Percentiles rank a stretch among this genome's conserved stretches.
Evolutionary conservation across 2,888 invertebrate genomes (phyloP).

Genomic region (Drosophila robusta): DNA sequence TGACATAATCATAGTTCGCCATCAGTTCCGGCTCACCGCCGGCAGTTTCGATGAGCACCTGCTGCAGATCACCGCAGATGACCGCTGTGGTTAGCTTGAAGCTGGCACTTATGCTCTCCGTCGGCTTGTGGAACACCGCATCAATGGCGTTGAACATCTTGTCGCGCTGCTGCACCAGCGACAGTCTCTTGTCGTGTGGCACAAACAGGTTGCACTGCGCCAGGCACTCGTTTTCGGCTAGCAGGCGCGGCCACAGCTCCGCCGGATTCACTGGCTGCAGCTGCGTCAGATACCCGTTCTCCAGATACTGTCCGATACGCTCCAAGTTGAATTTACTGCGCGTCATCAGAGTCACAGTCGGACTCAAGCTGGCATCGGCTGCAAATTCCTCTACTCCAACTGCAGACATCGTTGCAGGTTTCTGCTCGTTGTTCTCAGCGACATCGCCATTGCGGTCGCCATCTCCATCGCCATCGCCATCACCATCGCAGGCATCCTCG

Average conservation of each 20-base stretch:
- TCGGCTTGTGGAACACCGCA: slow-evolving; percentile 89
- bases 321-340: slow-evolving; percentile 92
- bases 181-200: slow-evolving; percentile 90
- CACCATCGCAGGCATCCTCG: slow-evolving; percentile 12
- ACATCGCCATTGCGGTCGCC: not conserved
- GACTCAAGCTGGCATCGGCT: slow-evolving; percentile 6
- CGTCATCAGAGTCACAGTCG: slow-evolving; percentile 38
- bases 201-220: slow-evolving; percentile 90
- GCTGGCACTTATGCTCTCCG: slow-evolving; percentile 88
- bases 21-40: slow-evolving; percentile 27
- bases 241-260: slow-evolving; percentile 92
- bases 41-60: slow-evolving; percentile 27
- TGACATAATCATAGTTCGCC: slow-evolving; percentile 57
- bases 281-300: slow-evolving; percentile 90
- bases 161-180: slow-evolving; percentile 92
- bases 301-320: slow-evolving; percentile 95
- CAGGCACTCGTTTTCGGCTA: slow-evolving; percentile 90
- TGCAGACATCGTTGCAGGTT: slow-evolving; percentile 3
- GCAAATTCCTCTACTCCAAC: slow-evolving; percentile 14
- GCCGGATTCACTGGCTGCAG: slow-evolving; percentile 87
- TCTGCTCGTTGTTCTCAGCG: slow-evolving; percentile 70
- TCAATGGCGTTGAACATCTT: slow-evolving; percentile 88
- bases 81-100: slow-evolving; percentile 87
- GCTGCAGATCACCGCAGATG: slow-evolving; percentile 84
- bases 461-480: slow-evolving; percentile 34